These are phyloP conservation scores for Ancistrus triradiatus DNA, from an alignment of 2,113 vertebrate genomes.

Conservation along the genomic window DNA sequence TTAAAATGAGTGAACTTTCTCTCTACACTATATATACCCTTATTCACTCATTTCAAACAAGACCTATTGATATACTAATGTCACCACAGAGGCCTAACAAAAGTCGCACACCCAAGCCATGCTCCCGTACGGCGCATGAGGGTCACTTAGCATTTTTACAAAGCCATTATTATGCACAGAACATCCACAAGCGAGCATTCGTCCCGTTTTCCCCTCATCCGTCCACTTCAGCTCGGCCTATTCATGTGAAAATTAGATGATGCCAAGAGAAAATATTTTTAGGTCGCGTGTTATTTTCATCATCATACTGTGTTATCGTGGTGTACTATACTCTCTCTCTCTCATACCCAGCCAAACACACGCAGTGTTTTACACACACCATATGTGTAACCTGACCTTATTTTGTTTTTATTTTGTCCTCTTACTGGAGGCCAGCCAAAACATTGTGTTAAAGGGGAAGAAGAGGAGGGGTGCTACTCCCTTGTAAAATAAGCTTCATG, in stretches of 20 bases:
- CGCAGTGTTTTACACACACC: background rate
- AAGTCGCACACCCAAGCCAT: no score
- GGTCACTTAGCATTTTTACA: slow-evolving; percentile 12
- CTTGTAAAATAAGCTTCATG: no score
- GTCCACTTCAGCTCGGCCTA: slow-evolving; percentile 1
- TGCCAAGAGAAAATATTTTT: background rate
- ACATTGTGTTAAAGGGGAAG: no score
- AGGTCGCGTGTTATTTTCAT: background rate
- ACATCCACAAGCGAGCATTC: background rate
- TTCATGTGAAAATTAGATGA: slow-evolving; percentile 1
- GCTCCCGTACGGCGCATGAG: background rate
- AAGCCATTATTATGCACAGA: slow-evolving; percentile 27
- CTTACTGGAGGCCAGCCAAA: background rate
- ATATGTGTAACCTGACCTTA: slow-evolving; percentile 1
- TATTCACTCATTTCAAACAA: no score
- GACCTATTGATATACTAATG: background rate
- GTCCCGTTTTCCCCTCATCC: background rate
- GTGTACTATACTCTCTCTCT: background rate
- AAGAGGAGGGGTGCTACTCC: no score
- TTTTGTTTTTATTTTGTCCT: no score
- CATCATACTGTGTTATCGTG: background rate
- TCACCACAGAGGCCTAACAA: no score
- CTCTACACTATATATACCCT: no score
- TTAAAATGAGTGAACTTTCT: no score
- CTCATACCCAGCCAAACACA: slow-evolving; percentile 7